Evolutionary conservation across 2,113 vertebrate genomes (phyloP).

Genomic region (Micromys minutus): DNA sequence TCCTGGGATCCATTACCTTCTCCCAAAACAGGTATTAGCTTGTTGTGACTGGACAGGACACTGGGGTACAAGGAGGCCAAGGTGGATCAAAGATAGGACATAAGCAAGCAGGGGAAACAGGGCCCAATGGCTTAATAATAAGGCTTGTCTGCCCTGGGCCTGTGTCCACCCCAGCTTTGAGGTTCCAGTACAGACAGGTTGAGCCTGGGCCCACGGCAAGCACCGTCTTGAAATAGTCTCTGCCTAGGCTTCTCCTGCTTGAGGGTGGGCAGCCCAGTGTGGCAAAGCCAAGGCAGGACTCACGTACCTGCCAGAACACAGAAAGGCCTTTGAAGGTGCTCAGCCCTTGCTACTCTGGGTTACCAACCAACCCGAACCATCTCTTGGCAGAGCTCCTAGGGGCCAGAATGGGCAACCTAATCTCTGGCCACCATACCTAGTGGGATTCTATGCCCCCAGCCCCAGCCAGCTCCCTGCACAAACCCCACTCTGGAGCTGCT

Average conservation of each 20-base stretch:
- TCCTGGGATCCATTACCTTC: not conserved
- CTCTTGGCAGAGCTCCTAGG: not conserved
- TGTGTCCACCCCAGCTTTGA: not conserved
- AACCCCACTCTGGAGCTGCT: not conserved
- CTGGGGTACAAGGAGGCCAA: not conserved
- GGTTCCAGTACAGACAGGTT: not conserved
- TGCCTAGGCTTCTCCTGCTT: not conserved
- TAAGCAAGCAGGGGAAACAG: rapidly evolving
- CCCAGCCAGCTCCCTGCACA: not conserved
- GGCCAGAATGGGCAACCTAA: not conserved
- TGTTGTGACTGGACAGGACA: not conserved
- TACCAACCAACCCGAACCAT: not conserved
- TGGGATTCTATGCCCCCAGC: not conserved
- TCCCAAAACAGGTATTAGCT: not conserved
- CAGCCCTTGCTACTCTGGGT: not conserved
- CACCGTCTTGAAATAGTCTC: not conserved
- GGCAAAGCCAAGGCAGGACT: not conserved
- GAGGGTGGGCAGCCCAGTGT: rapidly evolving
- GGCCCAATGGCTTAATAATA: not conserved
- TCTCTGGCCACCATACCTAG: not conserved
- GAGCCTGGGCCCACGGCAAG: not conserved
- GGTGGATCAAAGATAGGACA: no score
- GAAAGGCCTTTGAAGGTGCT: not conserved
- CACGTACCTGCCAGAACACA: not conserved
- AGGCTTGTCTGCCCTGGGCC: not conserved